phyloP scores from a whole-genome alignment of 2,888 invertebrate species.

The Ceratothoa steindachneri region DNA sequence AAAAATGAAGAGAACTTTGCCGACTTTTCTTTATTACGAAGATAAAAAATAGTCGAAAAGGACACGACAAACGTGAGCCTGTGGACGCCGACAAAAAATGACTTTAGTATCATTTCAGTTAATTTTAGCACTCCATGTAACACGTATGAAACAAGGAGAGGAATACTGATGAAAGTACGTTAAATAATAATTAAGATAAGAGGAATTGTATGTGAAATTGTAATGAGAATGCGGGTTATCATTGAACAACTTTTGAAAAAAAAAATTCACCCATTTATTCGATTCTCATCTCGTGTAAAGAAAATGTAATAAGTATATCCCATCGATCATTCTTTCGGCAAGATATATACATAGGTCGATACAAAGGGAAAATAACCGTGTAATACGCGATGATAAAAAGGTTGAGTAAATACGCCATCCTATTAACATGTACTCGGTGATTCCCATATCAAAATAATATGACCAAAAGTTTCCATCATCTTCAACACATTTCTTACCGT shows the following conservation, averaged over 20 bases:
- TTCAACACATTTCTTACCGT: constrained; percentile 9
- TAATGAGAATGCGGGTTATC: neutral
- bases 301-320: neutral
- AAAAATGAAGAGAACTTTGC: neutral
- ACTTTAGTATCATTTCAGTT: neutral
- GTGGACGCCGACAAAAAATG: neutral
- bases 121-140: neutral
- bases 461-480: neutral
- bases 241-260: no score
- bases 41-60: neutral
- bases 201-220: neutral
- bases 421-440: neutral
- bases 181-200: neutral
- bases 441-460: constrained; percentile 1
- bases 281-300: neutral
- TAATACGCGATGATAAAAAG: neutral
- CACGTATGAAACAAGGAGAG: neutral
- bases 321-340: neutral
- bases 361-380: neutral
- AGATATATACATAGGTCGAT: neutral
- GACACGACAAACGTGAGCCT: neutral
- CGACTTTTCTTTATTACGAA: neutral
- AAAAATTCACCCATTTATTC: neutral
- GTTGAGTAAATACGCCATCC: neutral
- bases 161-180: neutral